Base-by-base conservation (phyloP, 2,888 invertebrate species). In the Leucozona laternaria region DNA sequence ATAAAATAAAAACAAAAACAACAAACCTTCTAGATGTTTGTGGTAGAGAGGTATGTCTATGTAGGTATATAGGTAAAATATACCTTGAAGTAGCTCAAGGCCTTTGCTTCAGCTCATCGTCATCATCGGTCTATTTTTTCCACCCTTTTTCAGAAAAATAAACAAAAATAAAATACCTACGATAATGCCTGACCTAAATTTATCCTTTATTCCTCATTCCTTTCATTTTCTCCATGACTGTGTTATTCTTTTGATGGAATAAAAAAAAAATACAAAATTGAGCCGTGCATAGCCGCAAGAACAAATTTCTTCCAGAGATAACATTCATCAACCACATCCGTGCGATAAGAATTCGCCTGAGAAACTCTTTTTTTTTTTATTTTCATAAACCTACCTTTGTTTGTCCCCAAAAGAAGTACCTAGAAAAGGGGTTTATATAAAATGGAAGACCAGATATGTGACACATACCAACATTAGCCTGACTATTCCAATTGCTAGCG, bases 161-260 rank as follows among this genome's bases (percentile, higher is more conserved):
- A 25, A 31, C 2, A 28, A 0, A 31, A 7, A 31, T 31, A 31
- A 64, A 55, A 70, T 64, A 68, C 57, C 78, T 62, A 43, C 73
- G 70, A 86, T 82, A 79, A 86, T 79, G 62, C 86, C 86, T 86
- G 86, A 86, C 86, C 86, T 75, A 82, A 82, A 86, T 86, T 78
- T 73, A 75, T 78, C 78, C 62, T 81, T 86, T 71, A 79, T 64
- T 45, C 55, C 34, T 58, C 37, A 58, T 71, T 45, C 48, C 60
- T 72, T 75, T 72, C 76, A 37, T 66, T 58, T 77, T 50, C 55
- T 64, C 20, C 70, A 71, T 40, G 55, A 45, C 45, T 68, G 40
- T 80, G 73, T 25, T 53, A 40, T 79, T 28, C 66, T 40, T 72
- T 77, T 73, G 20, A 31, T 37, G 60, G 6, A 50, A 28, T 11